phyloP scores from a whole-genome alignment of 2,797 vertebrate species.

The Thaleichthys pacificus region DNA sequence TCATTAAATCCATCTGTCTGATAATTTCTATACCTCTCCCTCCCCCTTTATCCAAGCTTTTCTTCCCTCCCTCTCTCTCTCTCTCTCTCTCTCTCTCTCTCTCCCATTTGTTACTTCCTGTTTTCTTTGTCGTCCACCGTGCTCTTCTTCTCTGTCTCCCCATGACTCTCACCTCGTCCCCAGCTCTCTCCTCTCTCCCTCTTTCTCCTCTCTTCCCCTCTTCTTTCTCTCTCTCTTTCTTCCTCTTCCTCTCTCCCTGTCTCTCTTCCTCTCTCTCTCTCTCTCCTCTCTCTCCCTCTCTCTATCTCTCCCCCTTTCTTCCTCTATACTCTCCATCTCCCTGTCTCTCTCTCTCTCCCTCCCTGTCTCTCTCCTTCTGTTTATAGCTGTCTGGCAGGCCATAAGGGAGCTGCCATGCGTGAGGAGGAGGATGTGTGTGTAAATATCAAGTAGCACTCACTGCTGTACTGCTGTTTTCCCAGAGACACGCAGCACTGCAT shows the following conservation, averaged over 20 bases:
- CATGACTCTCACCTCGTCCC: too few relatives aligned
- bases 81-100: not conserved
- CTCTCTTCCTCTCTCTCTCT: conserved; percentile 27
- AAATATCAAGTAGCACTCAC: conserved; percentile 68
- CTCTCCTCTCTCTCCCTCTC: conserved; percentile 4
- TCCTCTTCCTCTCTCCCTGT: conserved; percentile 38
- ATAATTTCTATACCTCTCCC: not conserved
- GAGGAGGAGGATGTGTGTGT: conserved; percentile 63
- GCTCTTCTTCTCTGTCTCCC: too few relatives aligned
- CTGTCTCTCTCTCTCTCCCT: conserved; percentile 29
- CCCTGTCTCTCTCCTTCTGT: conserved; percentile 17
- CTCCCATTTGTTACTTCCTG: not conserved
- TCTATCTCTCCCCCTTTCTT: conserved; percentile 8
- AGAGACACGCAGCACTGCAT: conserved; percentile 61
- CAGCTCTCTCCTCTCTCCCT: conserved; percentile 8
- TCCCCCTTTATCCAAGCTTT: not conserved
- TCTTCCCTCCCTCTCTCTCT: conserved; percentile 22
- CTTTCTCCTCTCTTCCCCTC: conserved; percentile 7
- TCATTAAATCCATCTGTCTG: not conserved
- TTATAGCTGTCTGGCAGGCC: conserved; percentile 61
- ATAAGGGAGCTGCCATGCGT: conserved; percentile 65
- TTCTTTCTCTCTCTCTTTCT: conserved; percentile 22
- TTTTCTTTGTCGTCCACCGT: too few relatives aligned
- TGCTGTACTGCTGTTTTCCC: conserved; percentile 49
- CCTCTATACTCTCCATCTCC: not conserved